Percentiles rank a stretch among this genome's conserved stretches.
These are phyloP conservation scores for Pseudachorutes palmiensis DNA, from an alignment of 1,140 invertebrate genomes.

Conservation along the genomic window DNA sequence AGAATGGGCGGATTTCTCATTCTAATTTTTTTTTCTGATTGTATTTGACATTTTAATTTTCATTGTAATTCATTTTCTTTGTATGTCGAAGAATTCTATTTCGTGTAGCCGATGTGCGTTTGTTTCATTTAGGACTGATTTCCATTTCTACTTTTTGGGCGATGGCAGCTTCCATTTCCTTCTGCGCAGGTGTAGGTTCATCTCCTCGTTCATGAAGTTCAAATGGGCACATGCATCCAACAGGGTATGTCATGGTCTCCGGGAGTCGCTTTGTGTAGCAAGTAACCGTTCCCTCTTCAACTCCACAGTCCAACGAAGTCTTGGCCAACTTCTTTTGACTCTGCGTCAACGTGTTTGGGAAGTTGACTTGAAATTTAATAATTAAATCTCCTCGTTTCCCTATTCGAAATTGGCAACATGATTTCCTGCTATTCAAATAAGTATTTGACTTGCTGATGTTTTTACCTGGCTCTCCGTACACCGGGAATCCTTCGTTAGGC, in stretches of 20 bases:
- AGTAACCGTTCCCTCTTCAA: background rate
- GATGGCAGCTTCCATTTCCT: background rate
- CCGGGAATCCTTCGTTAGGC: conserved; percentile 55
- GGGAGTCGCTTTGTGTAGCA: background rate
- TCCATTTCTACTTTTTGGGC: background rate
- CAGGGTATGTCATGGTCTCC: background rate
- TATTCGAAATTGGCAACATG: conserved; percentile 6
- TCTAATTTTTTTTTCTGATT: too few relatives aligned
- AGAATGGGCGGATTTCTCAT: too few relatives aligned
- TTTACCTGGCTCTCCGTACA: conserved; percentile 45
- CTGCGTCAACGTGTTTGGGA: conserved; percentile 49
- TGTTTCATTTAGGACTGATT: background rate
- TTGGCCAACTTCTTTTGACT: conserved; percentile 46
- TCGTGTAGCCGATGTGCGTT: too few relatives aligned
- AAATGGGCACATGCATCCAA: conserved; percentile 1
- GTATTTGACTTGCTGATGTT: conserved; percentile 4
- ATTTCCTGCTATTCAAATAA: background rate
- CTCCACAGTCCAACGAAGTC: conserved; percentile 41
- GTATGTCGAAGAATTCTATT: too few relatives aligned
- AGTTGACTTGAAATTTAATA: conserved; percentile 50
- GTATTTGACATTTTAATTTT: too few relatives aligned
- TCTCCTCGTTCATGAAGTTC: background rate
- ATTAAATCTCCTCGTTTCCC: conserved; percentile 47
- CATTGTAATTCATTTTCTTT: too few relatives aligned
- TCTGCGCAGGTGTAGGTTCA: background rate